Evolutionary conservation across 1,140 invertebrate genomes (phyloP), one percentile per base, ranked within the genome.

Genomic region (Asbolus verrucosus): DNA sequence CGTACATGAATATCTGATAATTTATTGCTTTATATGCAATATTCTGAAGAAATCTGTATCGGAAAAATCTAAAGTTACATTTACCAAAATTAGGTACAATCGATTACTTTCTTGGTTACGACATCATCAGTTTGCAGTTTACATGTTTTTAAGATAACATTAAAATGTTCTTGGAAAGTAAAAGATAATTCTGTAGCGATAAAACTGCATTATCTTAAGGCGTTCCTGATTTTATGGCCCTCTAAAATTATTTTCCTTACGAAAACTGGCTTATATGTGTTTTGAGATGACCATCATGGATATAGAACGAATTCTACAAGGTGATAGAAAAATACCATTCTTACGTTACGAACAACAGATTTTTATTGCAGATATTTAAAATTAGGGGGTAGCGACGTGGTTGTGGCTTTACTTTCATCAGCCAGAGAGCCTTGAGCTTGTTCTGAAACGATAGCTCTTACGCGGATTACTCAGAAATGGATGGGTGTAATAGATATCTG

Each of bases 91-190:
- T n/a, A n/a, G n/a, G n/a, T n/a, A n/a, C n/a, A n/a, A n/a, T n/a
- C 41, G 9, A 46, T 46, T 19, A 46, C 41, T 46, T 46, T 46
- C 41, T 14, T 46, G 24, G 24, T 27, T 27, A 8, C 8, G 24
- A 8, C 24, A 27, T 8, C 24, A 46, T 46, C 41, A n/a, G 14
- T 19, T 14, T 21, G 21, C 46, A 54, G 27, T 27, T 54, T 54
- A 54, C 46, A 54, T 54, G 46, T 54, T 54, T 36, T 54, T 27
- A 27, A 54, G 46, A 54, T 54, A 54, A n/a, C 46, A 54, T 54
- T 54, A 54, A 54, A 43, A 54, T 54, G 46, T 54, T 54, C 27
- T 54, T 54, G 46, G 46, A 54, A 46, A 54, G 46, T 54, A 21
- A 54, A 54, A 54, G 46, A 54, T 54, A 54, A 54, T 54, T 54